Conservation (phyloP, 2,797 vertebrate genomes). For the Lagodon rhomboides region DNA sequence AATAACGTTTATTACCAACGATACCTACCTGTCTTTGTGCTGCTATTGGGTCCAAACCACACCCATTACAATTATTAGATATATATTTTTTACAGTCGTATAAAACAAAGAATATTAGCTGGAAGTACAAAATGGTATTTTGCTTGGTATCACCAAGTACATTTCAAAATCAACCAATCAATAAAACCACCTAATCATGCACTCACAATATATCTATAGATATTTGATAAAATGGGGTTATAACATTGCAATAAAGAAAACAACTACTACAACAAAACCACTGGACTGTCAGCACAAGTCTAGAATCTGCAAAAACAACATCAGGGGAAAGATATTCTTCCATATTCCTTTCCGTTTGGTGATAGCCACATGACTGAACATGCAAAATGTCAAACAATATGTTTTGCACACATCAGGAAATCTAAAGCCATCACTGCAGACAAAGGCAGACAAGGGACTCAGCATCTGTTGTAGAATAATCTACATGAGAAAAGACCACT, state of each 20-base stretch:
- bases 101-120: not conserved
- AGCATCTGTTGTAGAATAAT: constrained; percentile 80
- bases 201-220: not conserved
- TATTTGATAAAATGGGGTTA: not conserved
- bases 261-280: not conserved
- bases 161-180: not conserved
- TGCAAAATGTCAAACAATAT: constrained; percentile 45
- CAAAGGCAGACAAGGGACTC: constrained; percentile 54
- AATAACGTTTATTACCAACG: too few species aligned
- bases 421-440: constrained; percentile 41
- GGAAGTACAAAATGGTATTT: not conserved
- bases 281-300: not conserved
- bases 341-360: constrained; percentile 23
- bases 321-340: constrained; percentile 3
- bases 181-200: not conserved
- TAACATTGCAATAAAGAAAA: not conserved
- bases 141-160: not conserved
- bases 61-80: too few species aligned
- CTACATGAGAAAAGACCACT: constrained; percentile 85
- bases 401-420: constrained; percentile 50
- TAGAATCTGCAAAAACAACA: constrained; percentile 7
- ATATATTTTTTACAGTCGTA: too few species aligned
- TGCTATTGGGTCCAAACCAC: too few species aligned
- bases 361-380: constrained; percentile 44
- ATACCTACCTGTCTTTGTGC: too few species aligned